A percentile compares a stretch with the other conserved stretches of the same genome.
Conservation (phyloP, 1,140 invertebrate genomes). For the Brachionus rubens region DNA sequence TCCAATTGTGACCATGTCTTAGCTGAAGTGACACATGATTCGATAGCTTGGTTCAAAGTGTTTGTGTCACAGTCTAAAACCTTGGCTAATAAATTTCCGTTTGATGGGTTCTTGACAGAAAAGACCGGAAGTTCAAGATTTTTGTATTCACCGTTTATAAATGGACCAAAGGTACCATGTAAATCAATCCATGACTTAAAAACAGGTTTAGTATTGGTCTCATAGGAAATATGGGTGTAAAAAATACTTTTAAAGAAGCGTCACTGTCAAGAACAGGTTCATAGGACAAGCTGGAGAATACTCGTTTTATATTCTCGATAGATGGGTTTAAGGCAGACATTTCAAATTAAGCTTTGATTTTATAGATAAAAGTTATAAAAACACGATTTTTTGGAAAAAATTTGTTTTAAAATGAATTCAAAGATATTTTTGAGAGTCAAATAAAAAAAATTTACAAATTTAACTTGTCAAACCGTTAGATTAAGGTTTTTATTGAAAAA, state of each 20-base stretch:
- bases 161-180: slow-evolving; percentile 56
- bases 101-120: slow-evolving; percentile 49
- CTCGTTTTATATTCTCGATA: neutral
- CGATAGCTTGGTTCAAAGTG: slow-evolving; percentile 57
- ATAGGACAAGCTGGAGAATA: neutral
- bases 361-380: neutral
- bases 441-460: neutral
- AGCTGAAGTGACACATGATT: slow-evolving; percentile 56
- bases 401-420: too few species aligned
- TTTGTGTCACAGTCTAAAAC: slow-evolving; percentile 54
- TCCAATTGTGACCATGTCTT: slow-evolving; percentile 57
- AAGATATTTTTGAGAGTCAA: neutral
- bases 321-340: slow-evolving; percentile 10
- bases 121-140: slow-evolving; percentile 54
- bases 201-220: neutral
- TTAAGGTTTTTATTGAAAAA: too few species aligned
- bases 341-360: neutral
- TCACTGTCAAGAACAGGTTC: slow-evolving; percentile 36
- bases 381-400: too few species aligned
- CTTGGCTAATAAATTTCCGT: slow-evolving; percentile 51
- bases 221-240: neutral
- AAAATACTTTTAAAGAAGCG: slow-evolving; percentile 5
- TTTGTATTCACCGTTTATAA: slow-evolving; percentile 58
- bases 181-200: slow-evolving; percentile 58
- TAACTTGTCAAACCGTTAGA: slow-evolving; percentile 1